Percentiles rank a stretch among this genome's conserved stretches.
Conservation (phyloP, 2,888 invertebrate species). For the Parasteatoda lunata region DNA sequence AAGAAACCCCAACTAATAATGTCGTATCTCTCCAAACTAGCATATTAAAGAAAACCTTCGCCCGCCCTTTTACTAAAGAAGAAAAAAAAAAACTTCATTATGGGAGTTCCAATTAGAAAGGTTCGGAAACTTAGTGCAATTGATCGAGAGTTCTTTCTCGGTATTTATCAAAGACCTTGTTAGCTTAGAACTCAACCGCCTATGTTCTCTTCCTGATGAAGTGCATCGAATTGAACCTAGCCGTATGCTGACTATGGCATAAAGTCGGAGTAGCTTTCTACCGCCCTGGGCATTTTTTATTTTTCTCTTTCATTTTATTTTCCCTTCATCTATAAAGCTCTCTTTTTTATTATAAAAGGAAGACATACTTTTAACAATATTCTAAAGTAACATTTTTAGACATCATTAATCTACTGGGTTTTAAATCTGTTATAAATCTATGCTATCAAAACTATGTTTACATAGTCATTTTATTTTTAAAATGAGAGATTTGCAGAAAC, state of each 20-base stretch:
- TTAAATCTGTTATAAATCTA: too few relatives aligned
- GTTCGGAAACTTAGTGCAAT: slow-evolving; percentile 44
- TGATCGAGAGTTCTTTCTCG: slow-evolving; percentile 52
- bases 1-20: slow-evolving; percentile 42
- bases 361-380: neutral
- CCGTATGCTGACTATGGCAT: slow-evolving; percentile 54
- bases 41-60: slow-evolving; percentile 57
- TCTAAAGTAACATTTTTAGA: too few relatives aligned
- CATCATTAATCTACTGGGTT: too few relatives aligned
- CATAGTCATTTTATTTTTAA: too few relatives aligned
- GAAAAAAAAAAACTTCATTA: slow-evolving; percentile 62
- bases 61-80: neutral
- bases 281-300: slow-evolving; percentile 49
- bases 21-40: slow-evolving; percentile 60
- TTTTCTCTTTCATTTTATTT: slow-evolving; percentile 7
- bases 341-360: neutral
- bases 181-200: slow-evolving; percentile 66
- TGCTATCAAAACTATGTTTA: too few relatives aligned
- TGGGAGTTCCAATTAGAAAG: slow-evolving; percentile 63
- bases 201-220: slow-evolving; percentile 58
- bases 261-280: slow-evolving; percentile 55
- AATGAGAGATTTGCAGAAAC: too few relatives aligned
- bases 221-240: slow-evolving; percentile 56
- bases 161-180: slow-evolving; percentile 67
- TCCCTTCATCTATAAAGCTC: neutral